phyloP scores from a whole-genome alignment of 2,113 vertebrate species.

The Dissostichus mawsoni region DNA sequence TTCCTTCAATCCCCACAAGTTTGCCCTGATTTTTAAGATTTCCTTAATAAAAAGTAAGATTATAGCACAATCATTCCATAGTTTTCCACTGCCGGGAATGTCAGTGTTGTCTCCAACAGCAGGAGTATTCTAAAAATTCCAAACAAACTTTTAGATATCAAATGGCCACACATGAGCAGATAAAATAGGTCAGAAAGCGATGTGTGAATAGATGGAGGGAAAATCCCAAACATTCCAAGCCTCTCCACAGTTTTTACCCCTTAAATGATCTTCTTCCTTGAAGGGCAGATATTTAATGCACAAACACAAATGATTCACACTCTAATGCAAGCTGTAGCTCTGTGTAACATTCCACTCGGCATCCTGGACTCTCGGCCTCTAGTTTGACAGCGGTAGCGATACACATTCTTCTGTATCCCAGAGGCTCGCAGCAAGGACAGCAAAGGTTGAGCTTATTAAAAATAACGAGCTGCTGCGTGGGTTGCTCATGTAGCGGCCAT shows the following conservation, averaged over 20 bases:
- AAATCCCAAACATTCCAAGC: conserved; percentile 71
- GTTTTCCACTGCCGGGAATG: conserved; percentile 81
- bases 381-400: conserved; percentile 37
- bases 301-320: conserved; percentile 48
- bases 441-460: conserved; percentile 48
- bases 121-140: conserved; percentile 35
- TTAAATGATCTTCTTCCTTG: not conserved
- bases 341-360: conserved; percentile 33
- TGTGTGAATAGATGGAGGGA: conserved; percentile 19
- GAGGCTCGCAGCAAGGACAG: not conserved
- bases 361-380: conserved; percentile 42
- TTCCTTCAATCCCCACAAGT: conserved; percentile 55
- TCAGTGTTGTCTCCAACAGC: conserved; percentile 67
- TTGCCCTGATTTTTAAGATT: conserved; percentile 57
- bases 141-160: conserved; percentile 11
- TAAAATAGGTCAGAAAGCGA: not conserved
- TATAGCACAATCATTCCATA: conserved; percentile 84
- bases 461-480: conserved; percentile 28
- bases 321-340: conserved; percentile 29
- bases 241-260: conserved; percentile 6
- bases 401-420: not conserved
- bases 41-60: conserved; percentile 55
- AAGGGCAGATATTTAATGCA: conserved; percentile 48
- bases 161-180: conserved; percentile 13
- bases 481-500: not conserved